Conservation (phyloP, 2,797 vertebrate species). For the Acipenser ruthenus region DNA sequence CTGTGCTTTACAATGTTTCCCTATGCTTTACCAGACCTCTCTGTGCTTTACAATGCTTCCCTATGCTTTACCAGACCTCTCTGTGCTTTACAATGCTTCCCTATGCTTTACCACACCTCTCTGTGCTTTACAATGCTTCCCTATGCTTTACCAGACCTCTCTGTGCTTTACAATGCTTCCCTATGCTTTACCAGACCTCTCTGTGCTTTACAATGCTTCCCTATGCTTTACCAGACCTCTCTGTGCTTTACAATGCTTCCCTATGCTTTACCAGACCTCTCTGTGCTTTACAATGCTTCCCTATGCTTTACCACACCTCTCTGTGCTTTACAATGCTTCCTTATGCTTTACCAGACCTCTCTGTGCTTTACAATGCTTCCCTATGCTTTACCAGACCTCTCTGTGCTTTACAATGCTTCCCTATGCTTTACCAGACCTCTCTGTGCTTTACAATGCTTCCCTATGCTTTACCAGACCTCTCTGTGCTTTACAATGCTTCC, state of each 20-base stretch:
- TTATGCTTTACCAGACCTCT: background rate
- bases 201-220: too few relatives aligned
- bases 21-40: too few relatives aligned
- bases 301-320: background rate
- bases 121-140: too few relatives aligned
- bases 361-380: background rate
- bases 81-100: too few relatives aligned
- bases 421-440: background rate
- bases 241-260: background rate
- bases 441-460: background rate
- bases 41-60: too few relatives aligned
- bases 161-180: too few relatives aligned
- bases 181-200: too few relatives aligned
- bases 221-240: too few relatives aligned
- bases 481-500: slow-evolving; percentile 17
- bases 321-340: background rate
- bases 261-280: background rate
- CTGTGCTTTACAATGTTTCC: too few relatives aligned
- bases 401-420: background rate
- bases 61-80: too few relatives aligned
- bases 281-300: background rate
- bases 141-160: too few relatives aligned
- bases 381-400: background rate
- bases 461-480: background rate
- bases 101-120: too few relatives aligned